Evolutionary conservation across 2,113 vertebrate genomes (phyloP), one percentile per base, ranked within the genome.

Genomic region (Neotragus moschatus): DNA sequence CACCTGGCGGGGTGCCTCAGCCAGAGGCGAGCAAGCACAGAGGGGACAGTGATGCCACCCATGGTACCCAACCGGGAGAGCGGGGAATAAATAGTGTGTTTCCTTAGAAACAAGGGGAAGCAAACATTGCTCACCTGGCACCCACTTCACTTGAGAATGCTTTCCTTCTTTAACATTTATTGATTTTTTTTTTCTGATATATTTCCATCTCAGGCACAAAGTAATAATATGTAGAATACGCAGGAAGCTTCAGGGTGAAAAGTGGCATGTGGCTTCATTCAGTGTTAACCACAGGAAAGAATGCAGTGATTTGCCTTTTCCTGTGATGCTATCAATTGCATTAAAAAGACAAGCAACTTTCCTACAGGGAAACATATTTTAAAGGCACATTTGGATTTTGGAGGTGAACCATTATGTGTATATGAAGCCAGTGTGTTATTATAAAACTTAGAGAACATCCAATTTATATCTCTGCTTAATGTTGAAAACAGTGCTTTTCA

Each of bases 301-400:
- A 45, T 33, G 84, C 23, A 77, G 77, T 82, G 96, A 95, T 95
- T 97, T 98, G 45, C 58, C 93, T 92, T 98, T 96, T 94, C 81
- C 86, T 86, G 96, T 95, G 73, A 97, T 89, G 19, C 73, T 96
- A 73, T 94, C 93, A 96, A 97, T 87, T 98, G 81, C 94, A 91
- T 96, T 92, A 98, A 97, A 97, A 97, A 84, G 33, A 82, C 96
- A 96, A 98, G 97, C 96, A 90, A 97, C 94, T 97, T 98, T 96
- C 93, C 90, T 82, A 39, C 80, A 55, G 85, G 80, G 96, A 79
- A 14, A 28, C 25, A n/a, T 55, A 53, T n/a, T 88, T 96, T 93
- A 77, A 55, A 91, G 87, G 33, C n/a, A 61, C 23, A 49, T 26
- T 85, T 94, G 39, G 12, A 47, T 82, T 88, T 97, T 88, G 80